phyloP scores from a whole-genome alignment of 1,140 invertebrate genomes.

The Meloidogyne exigua region DNA sequence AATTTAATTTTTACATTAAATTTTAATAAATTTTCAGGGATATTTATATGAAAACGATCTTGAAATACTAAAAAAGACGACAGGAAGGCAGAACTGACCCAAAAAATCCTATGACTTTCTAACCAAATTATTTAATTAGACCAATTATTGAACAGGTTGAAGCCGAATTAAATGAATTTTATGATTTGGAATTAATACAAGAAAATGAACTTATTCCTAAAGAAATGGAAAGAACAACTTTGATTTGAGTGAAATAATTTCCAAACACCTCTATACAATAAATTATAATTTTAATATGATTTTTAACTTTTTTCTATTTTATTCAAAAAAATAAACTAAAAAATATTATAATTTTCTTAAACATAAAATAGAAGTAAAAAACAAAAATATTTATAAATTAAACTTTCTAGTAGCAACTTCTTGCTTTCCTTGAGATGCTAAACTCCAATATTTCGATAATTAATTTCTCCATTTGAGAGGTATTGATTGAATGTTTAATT shows the following conservation, averaged over 20 bases:
- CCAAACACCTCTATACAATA: background rate
- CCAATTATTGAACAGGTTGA: constrained; percentile 24
- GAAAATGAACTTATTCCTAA: constrained; percentile 20
- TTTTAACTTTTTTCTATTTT: too few relatives aligned
- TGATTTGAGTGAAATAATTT: constrained; percentile 6
- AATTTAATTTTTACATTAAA: too few relatives aligned
- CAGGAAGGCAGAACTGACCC: constrained; percentile 12
- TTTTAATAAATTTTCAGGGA: constrained; percentile 10
- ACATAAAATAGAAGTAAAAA: too few relatives aligned
- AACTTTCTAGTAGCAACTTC: constrained; percentile 21
- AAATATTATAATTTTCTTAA: too few relatives aligned
- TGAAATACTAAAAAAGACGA: constrained; percentile 18
- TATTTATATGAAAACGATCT: constrained; percentile 21
- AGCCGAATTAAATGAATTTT: constrained; percentile 26
- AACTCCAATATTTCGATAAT: constrained; percentile 6
- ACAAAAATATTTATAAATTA: too few relatives aligned
- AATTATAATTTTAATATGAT: too few relatives aligned
- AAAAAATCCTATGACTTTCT: constrained; percentile 21
- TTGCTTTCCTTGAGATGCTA: background rate
- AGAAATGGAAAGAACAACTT: constrained; percentile 18
- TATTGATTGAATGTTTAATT: background rate
- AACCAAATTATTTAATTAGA: constrained; percentile 17
- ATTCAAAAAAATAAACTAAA: too few relatives aligned
- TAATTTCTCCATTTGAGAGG: constrained; percentile 11
- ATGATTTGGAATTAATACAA: constrained; percentile 23